Percentiles rank a stretch among this genome's conserved stretches.
phyloP scores from a whole-genome alignment of 2,888 invertebrate genomes.

The Drosophila nigricruria region DNA sequence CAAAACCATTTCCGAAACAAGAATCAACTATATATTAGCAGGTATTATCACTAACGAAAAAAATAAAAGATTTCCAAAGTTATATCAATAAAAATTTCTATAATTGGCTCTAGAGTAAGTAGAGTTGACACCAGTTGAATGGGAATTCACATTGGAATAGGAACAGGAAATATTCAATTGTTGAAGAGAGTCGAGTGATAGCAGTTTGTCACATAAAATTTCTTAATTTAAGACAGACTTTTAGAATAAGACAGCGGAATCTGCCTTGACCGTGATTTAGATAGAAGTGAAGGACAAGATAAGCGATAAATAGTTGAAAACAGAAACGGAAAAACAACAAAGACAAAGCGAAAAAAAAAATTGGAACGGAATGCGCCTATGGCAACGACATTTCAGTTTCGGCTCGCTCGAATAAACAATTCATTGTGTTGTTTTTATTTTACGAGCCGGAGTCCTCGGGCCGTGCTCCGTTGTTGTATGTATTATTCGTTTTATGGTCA shows the following conservation, averaged over 20 bases:
- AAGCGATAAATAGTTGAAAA: conserved; percentile 1
- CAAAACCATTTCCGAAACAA: too few species aligned
- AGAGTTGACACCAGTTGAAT: neutral
- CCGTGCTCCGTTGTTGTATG: conserved; percentile 11
- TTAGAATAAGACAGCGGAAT: neutral
- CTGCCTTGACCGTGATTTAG: neutral
- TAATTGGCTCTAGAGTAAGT: neutral
- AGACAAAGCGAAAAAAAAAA: neutral
- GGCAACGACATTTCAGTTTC: conserved; percentile 42
- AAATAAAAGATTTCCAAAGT: neutral
- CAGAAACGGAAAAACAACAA: neutral
- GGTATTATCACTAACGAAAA: too few species aligned
- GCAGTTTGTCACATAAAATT: conserved; percentile 1
- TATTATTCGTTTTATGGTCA: conserved; percentile 52
- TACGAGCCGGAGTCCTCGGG: conserved; percentile 40
- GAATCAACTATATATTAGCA: too few species aligned
- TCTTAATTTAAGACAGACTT: neutral
- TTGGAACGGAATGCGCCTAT: neutral
- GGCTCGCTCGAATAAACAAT: conserved; percentile 50
- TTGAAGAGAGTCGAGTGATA: neutral
- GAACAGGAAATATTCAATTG: neutral
- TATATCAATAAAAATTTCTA: neutral
- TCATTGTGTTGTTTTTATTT: conserved; percentile 56
- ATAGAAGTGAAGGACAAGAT: conserved; percentile 5
- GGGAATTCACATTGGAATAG: neutral